phyloP scores from a whole-genome alignment of 2,797 vertebrate species.

The Microctenopoma lineatum region DNA sequence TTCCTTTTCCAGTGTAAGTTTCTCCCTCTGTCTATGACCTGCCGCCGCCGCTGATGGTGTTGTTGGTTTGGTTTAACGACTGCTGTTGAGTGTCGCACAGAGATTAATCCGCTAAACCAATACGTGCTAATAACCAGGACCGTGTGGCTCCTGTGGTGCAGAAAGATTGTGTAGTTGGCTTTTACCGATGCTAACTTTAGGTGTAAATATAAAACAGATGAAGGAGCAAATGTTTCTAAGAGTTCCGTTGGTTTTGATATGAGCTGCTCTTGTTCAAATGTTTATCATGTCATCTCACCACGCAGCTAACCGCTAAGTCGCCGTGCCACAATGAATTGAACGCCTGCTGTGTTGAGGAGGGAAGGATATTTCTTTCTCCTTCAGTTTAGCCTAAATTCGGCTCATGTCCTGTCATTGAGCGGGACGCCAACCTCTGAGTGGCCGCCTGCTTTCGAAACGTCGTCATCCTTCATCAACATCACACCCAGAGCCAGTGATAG shows the following conservation, averaged over 20 bases:
- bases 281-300: conserved; percentile 41
- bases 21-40: conserved; percentile 80
- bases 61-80: conserved; percentile 70
- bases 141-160: conserved; percentile 59
- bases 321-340: conserved; percentile 44
- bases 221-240: conserved; percentile 39
- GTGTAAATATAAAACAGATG: conserved; percentile 51
- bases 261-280: conserved; percentile 60
- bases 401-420: conserved; percentile 54
- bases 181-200: conserved; percentile 54
- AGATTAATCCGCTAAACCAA: conserved; percentile 62
- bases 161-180: conserved; percentile 35
- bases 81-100: conserved; percentile 63
- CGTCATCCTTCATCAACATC: conserved; percentile 76
- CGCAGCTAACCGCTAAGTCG: conserved; percentile 36
- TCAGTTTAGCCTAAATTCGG: conserved; percentile 51
- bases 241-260: conserved; percentile 52
- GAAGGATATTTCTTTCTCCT: conserved; percentile 21
- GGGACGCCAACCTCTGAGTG: conserved; percentile 59
- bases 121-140: conserved; percentile 70
- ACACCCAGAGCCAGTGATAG: conserved; percentile 68
- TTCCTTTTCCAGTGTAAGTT: conserved; percentile 98
- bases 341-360: conserved; percentile 31
- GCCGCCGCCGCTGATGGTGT: conserved; percentile 75
- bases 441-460: conserved; percentile 66